Conservation (phyloP, 2,113 vertebrate species). For the Oryzias melastigma region DNA sequence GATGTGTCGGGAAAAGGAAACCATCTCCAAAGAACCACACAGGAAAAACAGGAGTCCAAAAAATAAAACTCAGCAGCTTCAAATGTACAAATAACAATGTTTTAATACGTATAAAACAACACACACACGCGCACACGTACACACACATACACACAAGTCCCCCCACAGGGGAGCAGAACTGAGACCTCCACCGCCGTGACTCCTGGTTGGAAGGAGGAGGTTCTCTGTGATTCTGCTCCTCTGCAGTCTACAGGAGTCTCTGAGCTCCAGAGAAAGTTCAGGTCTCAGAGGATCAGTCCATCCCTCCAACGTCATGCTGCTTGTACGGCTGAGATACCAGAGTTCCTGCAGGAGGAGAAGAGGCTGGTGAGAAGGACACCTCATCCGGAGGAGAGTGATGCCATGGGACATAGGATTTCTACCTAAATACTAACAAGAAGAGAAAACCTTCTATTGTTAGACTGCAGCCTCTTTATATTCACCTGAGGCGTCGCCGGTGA, state of each 20-base stretch:
- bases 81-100: constrained; percentile 44
- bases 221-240: constrained; percentile 18
- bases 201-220: constrained; percentile 13
- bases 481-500: too few species aligned
- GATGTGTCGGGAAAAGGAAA: too few species aligned
- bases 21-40: too few species aligned
- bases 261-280: constrained; percentile 15
- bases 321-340: constrained; percentile 74
- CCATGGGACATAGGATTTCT: too few species aligned
- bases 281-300: constrained; percentile 64
- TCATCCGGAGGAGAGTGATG: background rate
- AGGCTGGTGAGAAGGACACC: background rate
- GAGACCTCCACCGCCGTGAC: constrained; percentile 20
- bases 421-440: too few species aligned
- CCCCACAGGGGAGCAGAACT: constrained; percentile 38
- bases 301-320: constrained; percentile 76
- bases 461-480: too few species aligned
- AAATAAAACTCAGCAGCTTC: background rate
- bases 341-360: constrained; percentile 54
- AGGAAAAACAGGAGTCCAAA: too few species aligned
- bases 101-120: constrained; percentile 71
- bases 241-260: constrained; percentile 33
- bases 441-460: too few species aligned
- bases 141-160: constrained; percentile 3
- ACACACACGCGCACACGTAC: constrained; percentile 17